Conservation (phyloP, 2,888 invertebrate species). For the Notodonta ziczac region DNA sequence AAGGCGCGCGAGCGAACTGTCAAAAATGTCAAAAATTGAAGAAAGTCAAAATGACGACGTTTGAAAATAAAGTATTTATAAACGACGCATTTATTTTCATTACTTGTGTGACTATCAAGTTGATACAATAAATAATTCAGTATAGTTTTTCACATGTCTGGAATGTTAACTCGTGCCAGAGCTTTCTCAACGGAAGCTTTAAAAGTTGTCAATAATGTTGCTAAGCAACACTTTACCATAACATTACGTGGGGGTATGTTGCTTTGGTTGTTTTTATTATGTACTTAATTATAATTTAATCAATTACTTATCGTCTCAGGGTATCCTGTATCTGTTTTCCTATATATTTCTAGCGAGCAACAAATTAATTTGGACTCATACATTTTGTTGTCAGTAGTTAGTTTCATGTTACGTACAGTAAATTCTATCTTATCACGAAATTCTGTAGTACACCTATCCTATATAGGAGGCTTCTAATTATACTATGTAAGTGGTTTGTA, state of each 20-base stretch:
- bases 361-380: too few relatives aligned
- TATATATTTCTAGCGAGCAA: not conserved
- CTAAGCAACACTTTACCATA: constrained; percentile 76
- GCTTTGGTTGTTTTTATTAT: not conserved
- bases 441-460: too few relatives aligned
- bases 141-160: constrained; percentile 43
- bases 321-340: not conserved
- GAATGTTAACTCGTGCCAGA: constrained; percentile 72
- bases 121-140: not conserved
- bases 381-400: too few relatives aligned
- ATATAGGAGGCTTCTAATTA: too few relatives aligned
- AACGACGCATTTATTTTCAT: too few relatives aligned
- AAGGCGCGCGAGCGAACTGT: not conserved
- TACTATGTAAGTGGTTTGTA: too few relatives aligned
- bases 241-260: constrained; percentile 61
- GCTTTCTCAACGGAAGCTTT: constrained; percentile 70
- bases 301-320: not conserved
- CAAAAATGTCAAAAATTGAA: not conserved
- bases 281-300: constrained; percentile 3
- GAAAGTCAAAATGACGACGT: too few relatives aligned
- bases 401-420: too few relatives aligned
- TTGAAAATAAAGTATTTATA: too few relatives aligned
- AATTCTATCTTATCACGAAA: too few relatives aligned
- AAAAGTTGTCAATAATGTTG: constrained; percentile 75
- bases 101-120: too few relatives aligned